These are phyloP conservation scores for Eupithecia subfuscata DNA, from an alignment of 2,888 invertebrate species.

Conservation along the genomic window DNA sequence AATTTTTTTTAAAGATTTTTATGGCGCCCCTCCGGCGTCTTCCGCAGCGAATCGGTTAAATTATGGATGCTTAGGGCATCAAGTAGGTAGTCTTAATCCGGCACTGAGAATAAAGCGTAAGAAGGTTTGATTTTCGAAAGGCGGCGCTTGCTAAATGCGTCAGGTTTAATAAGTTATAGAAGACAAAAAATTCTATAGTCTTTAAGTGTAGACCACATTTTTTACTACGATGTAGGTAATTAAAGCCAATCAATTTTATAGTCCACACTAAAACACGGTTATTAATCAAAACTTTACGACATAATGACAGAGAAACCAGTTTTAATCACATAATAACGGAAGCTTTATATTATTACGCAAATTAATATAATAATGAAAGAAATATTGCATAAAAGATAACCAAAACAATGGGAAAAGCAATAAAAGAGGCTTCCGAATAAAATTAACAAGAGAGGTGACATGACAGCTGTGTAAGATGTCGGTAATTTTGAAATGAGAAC, in stretches of 20 bases:
- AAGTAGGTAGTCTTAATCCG: too few species aligned
- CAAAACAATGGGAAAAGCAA: constrained; percentile 33
- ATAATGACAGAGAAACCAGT: constrained; percentile 13
- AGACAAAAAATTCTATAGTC: too few species aligned
- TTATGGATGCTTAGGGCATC: too few species aligned
- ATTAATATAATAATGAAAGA: constrained; percentile 17
- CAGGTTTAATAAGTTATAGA: not conserved
- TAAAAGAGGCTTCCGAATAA: constrained; percentile 31
- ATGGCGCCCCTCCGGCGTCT: too few species aligned
- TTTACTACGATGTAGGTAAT: not conserved
- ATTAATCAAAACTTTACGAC: constrained; percentile 26
- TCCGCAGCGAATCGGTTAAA: too few species aligned
- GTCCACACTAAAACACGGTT: constrained; percentile 13
- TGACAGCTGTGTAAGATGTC: constrained; percentile 32
- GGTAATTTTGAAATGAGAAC: constrained; percentile 37
- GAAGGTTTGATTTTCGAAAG: not conserved
- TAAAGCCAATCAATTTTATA: constrained; percentile 18
- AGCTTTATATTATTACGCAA: constrained; percentile 34
- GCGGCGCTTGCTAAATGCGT: not conserved
- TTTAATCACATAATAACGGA: constrained; percentile 28
- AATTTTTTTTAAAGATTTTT: too few species aligned
- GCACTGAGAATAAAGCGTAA: too few species aligned
- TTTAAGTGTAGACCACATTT: too few species aligned
- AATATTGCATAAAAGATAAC: constrained; percentile 28
- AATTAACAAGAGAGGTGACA: constrained; percentile 27